phyloP scores from a whole-genome alignment of 1,140 invertebrate species.

The Apis cerana region DNA sequence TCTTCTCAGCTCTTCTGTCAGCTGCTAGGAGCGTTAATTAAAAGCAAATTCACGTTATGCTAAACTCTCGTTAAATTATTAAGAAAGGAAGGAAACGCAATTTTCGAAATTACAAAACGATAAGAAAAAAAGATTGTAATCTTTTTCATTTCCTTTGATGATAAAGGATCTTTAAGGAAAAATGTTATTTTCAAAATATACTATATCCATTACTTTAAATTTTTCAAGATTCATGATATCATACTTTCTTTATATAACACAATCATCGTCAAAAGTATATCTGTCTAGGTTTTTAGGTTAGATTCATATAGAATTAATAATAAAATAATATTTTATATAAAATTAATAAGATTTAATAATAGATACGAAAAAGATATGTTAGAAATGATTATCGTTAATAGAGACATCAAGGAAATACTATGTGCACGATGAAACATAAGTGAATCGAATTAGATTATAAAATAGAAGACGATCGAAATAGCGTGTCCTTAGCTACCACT shows the following conservation, averaged over 20 bases:
- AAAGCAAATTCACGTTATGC: slow-evolving; percentile 5
- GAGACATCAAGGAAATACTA: neutral
- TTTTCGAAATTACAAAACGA: too few relatives aligned
- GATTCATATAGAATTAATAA: too few relatives aligned
- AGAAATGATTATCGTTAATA: neutral
- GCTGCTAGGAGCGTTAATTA: slow-evolving; percentile 27
- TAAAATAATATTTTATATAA: too few relatives aligned
- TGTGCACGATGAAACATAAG: too few relatives aligned
- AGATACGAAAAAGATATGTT: neutral
- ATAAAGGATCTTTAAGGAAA: too few relatives aligned
- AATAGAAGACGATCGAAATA: slow-evolving; percentile 21
- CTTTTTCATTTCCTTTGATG: too few relatives aligned
- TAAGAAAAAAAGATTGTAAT: too few relatives aligned
- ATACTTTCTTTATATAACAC: too few relatives aligned
- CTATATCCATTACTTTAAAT: too few relatives aligned
- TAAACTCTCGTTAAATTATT: neutral
- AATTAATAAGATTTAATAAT: neutral
- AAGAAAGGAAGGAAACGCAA: neutral
- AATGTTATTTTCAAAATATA: too few relatives aligned
- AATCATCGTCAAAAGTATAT: neutral
- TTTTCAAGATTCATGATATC: too few relatives aligned
- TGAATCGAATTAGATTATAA: neutral
- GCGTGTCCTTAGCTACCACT: neutral
- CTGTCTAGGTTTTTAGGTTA: too few relatives aligned
- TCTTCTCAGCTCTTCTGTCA: neutral